Evolutionary conservation across 2,888 invertebrate species (phyloP).

Genomic region (Diachrysia chrysitis): DNA sequence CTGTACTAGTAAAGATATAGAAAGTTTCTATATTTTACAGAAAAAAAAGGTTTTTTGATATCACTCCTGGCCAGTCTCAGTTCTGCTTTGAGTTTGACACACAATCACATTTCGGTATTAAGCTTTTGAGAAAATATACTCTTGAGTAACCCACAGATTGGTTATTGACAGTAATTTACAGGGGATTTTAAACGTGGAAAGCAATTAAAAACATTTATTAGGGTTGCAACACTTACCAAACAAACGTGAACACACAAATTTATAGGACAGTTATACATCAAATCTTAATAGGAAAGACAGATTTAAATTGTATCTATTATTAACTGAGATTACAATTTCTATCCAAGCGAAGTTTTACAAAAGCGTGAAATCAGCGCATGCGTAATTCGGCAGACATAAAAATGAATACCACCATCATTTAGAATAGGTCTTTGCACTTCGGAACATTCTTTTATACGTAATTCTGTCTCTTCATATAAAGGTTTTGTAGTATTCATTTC

Average conservation of each 20-base stretch:
- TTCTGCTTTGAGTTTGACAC: slow-evolving; percentile 12
- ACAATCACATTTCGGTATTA: slow-evolving; percentile 23
- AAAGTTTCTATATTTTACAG: not conserved
- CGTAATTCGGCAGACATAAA: slow-evolving; percentile 63
- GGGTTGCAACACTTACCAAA: slow-evolving; percentile 58
- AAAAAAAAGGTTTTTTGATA: not conserved
- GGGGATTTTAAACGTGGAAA: slow-evolving; percentile 28
- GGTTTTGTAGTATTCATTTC: slow-evolving; percentile 70
- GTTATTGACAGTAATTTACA: not conserved
- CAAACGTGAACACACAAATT: slow-evolving; percentile 51
- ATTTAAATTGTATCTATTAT: slow-evolving; percentile 37
- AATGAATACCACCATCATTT: slow-evolving; percentile 67
- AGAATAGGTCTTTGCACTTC: not conserved
- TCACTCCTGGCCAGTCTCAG: slow-evolving; percentile 2
- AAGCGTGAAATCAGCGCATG: slow-evolving; percentile 72
- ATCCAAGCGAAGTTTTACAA: slow-evolving; percentile 56
- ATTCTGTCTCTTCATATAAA: too few species aligned
- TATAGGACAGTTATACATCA: slow-evolving; percentile 40
- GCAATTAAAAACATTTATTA: slow-evolving; percentile 48
- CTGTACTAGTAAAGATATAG: too few species aligned
- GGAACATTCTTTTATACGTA: not conserved
- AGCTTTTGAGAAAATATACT: slow-evolving; percentile 20
- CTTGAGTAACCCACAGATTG: not conserved
- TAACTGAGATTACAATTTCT: slow-evolving; percentile 43
- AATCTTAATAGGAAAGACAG: slow-evolving; percentile 47